These are phyloP conservation scores for Pavo muticus DNA, from an alignment of 2,113 vertebrate species.

Conservation along the genomic window DNA sequence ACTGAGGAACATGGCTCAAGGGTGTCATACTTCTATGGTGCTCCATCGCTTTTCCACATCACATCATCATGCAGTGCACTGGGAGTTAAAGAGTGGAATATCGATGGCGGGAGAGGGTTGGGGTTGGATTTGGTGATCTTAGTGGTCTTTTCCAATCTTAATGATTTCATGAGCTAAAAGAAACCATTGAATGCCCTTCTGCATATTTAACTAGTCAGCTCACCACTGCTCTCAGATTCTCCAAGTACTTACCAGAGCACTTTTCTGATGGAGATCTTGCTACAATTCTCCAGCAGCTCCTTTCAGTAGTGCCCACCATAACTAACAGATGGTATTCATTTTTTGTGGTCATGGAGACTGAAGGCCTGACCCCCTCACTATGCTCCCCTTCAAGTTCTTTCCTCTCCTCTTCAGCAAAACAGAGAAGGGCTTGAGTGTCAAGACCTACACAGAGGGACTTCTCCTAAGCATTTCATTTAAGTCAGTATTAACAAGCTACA, in stretches of 20 bases:
- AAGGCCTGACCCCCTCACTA: neutral
- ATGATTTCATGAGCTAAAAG: neutral
- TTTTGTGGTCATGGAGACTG: rapidly evolving
- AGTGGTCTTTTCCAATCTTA: too few relatives aligned
- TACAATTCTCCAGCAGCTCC: neutral
- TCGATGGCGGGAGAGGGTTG: too few relatives aligned
- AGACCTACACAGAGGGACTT: constrained; percentile 7
- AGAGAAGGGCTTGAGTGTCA: neutral
- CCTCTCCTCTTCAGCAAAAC: neutral
- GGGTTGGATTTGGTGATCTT: too few relatives aligned
- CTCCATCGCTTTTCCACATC: too few relatives aligned
- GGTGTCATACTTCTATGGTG: too few relatives aligned
- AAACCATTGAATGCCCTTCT: rapidly evolving
- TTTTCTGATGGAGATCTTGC: rapidly evolving
- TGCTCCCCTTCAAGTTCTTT: neutral
- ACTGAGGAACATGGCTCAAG: too few relatives aligned
- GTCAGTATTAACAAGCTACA: constrained; percentile 27
- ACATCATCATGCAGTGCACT: too few relatives aligned
- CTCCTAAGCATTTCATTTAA: constrained; percentile 17
- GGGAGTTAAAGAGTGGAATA: too few relatives aligned
- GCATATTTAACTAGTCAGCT: rapidly evolving
- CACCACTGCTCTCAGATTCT: neutral
- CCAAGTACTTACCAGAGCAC: neutral
- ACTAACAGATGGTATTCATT: neutral
- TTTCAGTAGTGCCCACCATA: neutral